Base-by-base conservation (phyloP, 1,140 invertebrate genomes). In the Phortica variegata region DNA sequence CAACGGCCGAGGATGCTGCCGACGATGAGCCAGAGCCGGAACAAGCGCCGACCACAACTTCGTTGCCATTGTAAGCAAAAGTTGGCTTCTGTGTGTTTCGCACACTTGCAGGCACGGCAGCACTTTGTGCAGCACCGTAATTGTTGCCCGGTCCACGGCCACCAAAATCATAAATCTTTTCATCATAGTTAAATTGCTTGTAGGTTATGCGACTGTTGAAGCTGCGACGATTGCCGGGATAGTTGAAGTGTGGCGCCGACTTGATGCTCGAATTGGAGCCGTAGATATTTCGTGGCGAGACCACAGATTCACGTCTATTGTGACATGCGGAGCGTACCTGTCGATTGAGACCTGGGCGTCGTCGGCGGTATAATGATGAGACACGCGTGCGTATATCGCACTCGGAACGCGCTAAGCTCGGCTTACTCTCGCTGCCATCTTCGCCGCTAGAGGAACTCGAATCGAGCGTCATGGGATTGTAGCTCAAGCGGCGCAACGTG, bases 381-480 rank as follows among this genome's bases (percentile, higher is more conserved):
- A 68, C 65, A 1, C 69, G 53, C 3, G 66, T 52, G 3, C 76
- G 65, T 47, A 78, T 78, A 41, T 78, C 76, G 46, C 75, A 78
- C 49, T 78, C 76, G 15, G 76, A 78, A 17, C 77, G 70, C 1
- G 76, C 76, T 39, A 78, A 47, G 32, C 63, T 77, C 3, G 65
- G 66, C 43, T 77, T 73, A 19, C 42, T 45, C 2, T 46, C 43
- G 40, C 47, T 48, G 55, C 56, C 47, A 10, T 77, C 75, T 19
- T 56, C 65, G 4, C 70, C 73, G 47, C 65, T 73, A 1, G 76
- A 76, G 15, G 65, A 72, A 66, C 79, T 61, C 43, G 79, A 61
- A 60, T 79, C 68, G 40, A 74, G 73, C 57, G 52, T 76, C 74
- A 69, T 78, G 12, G 80, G 80, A 71, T 82, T 82, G 55, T 82